phyloP scores from a whole-genome alignment of 2,888 invertebrate genomes.

The Conops quadrifasciatus region DNA sequence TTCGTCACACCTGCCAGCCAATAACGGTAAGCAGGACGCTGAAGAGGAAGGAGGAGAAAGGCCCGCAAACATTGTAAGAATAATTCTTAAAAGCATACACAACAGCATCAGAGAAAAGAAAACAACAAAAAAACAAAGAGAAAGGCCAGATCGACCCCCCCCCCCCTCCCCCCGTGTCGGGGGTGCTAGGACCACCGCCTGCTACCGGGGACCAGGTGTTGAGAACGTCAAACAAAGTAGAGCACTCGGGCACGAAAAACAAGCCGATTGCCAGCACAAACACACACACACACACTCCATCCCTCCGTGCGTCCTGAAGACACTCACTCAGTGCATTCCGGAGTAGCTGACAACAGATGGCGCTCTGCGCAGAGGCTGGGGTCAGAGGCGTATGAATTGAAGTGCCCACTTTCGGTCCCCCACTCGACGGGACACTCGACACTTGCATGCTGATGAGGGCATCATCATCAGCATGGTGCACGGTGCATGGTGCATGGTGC shows the following conservation, averaged over 20 bases:
- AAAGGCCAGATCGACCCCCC: too few relatives aligned
- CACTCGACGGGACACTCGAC: conserved; percentile 5
- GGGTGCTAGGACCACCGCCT: too few relatives aligned
- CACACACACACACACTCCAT: neutral
- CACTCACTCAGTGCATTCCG: neutral
- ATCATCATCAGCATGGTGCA: conserved; percentile 10
- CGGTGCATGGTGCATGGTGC: neutral
- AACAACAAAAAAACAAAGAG: too few relatives aligned
- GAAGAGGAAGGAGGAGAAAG: too few relatives aligned
- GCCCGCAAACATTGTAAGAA: conserved; percentile 9
- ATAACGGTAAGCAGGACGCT: neutral
- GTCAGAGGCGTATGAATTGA: too few relatives aligned
- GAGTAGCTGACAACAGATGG: too few relatives aligned
- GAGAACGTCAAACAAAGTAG: neutral
- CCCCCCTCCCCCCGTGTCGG: too few relatives aligned
- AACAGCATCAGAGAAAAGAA: too few relatives aligned
- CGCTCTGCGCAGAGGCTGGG: too few relatives aligned
- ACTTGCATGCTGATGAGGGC: conserved; percentile 16
- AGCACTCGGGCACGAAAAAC: conserved; percentile 12
- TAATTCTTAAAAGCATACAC: conserved; percentile 10
- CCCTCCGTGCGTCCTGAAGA: neutral
- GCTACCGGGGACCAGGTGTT: neutral
- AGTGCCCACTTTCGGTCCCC: too few relatives aligned
- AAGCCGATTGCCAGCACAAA: neutral
- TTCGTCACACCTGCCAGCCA: neutral